phyloP scores from a whole-genome alignment of 2,888 invertebrate species.

The Microctonus aethiopoides region DNA sequence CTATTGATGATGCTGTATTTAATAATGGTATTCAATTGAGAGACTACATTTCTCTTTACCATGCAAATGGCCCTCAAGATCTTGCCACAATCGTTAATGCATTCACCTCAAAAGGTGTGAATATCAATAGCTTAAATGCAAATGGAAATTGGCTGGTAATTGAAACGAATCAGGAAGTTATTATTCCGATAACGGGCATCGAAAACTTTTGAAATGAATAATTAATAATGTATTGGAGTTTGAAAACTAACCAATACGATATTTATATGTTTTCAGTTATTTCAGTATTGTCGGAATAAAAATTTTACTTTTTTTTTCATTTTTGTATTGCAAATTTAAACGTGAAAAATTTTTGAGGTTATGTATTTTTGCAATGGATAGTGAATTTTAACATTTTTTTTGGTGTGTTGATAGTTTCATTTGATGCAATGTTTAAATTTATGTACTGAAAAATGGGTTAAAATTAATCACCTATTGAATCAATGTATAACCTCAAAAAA shows the following conservation, averaged over 20 bases:
- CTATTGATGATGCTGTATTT: slow-evolving; percentile 62
- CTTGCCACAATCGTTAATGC: slow-evolving; percentile 58
- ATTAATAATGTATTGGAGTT: not conserved
- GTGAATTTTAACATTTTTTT: too few relatives aligned
- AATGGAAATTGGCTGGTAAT: slow-evolving; percentile 62
- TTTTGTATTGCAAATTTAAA: too few relatives aligned
- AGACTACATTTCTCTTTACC: slow-evolving; percentile 55
- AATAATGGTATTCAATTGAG: slow-evolving; percentile 57
- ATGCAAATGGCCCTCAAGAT: slow-evolving; percentile 48
- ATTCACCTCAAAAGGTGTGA: slow-evolving; percentile 52
- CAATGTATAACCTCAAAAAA: too few relatives aligned
- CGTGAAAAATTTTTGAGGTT: too few relatives aligned
- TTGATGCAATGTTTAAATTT: too few relatives aligned
- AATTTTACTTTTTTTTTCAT: not conserved
- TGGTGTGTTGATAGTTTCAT: too few relatives aligned
- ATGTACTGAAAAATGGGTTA: too few relatives aligned
- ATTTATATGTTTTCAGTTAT: not conserved
- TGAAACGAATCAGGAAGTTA: slow-evolving; percentile 55
- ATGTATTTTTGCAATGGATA: not conserved
- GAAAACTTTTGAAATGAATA: slow-evolving; percentile 45
- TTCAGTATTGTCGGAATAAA: not conserved
- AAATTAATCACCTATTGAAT: too few relatives aligned
- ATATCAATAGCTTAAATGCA: slow-evolving; percentile 57
- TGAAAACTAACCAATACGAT: too few relatives aligned
- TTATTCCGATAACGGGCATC: slow-evolving; percentile 49